Percentiles rank a stretch among this genome's conserved stretches.
Conservation (phyloP, 2,888 invertebrate species). For the Lasioglossum leucozonium region DNA sequence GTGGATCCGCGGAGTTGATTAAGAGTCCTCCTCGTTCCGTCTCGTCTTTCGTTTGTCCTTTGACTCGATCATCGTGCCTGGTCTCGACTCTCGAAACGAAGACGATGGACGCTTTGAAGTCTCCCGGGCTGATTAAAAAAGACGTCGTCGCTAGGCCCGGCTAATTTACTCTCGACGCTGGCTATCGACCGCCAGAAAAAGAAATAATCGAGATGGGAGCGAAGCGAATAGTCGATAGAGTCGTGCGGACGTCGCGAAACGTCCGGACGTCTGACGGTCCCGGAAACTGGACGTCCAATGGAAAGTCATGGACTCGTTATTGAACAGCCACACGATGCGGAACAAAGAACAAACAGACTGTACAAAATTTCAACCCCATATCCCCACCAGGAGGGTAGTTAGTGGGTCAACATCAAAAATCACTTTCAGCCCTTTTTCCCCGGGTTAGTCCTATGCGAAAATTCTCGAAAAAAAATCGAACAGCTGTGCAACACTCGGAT, state of each 20-base stretch:
- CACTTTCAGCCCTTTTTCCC: too few relatives aligned
- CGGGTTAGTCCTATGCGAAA: too few relatives aligned
- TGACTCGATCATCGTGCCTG: slow-evolving; percentile 76
- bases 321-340: too few relatives aligned
- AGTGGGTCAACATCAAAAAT: too few relatives aligned
- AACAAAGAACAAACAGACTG: too few relatives aligned
- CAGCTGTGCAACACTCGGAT: too few relatives aligned
- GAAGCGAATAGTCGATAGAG: neutral
- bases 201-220: neutral
- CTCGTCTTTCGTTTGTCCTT: slow-evolving; percentile 72
- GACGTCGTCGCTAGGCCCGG: slow-evolving; percentile 57
- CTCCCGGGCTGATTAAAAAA: slow-evolving; percentile 81
- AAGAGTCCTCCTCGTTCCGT: slow-evolving; percentile 71
- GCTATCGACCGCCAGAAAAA: slow-evolving; percentile 31
- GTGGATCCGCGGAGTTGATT: slow-evolving; percentile 70
- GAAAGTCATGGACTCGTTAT: too few relatives aligned
- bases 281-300: too few relatives aligned
- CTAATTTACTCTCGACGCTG: slow-evolving; percentile 50
- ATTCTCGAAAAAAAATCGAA: too few relatives aligned
- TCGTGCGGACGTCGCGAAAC: neutral
- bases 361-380: neutral
- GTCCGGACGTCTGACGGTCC: too few relatives aligned
- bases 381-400: neutral
- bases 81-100: slow-evolving; percentile 55
- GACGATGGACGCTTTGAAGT: slow-evolving; percentile 79